phyloP scores from a whole-genome alignment of 2,888 invertebrate species.

The Drosophila sordidapex region DNA sequence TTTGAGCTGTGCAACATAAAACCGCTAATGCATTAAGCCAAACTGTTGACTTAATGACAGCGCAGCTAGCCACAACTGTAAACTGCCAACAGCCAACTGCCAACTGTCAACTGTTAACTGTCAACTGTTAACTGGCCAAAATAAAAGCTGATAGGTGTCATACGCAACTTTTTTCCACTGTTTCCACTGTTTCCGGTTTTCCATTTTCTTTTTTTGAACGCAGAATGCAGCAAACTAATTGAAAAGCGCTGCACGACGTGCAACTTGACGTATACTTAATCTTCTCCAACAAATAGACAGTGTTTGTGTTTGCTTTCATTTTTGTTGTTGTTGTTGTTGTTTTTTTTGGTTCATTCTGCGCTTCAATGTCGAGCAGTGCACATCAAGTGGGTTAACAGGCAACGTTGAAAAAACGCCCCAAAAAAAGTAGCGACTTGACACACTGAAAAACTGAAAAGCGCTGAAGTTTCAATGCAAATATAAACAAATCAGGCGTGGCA shows the following conservation, averaged over 20 bases:
- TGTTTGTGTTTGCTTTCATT: not conserved
- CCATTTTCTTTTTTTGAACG: not conserved
- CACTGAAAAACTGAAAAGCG: slow-evolving; percentile 56
- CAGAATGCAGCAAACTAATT: slow-evolving; percentile 53
- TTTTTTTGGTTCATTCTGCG: slow-evolving; percentile 16
- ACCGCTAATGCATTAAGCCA: not conserved
- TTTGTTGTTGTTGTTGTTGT: not conserved
- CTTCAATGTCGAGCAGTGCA: slow-evolving; percentile 58
- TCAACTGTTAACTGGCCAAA: slow-evolving; percentile 33
- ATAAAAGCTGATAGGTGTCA: slow-evolving; percentile 52
- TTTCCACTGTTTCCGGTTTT: not conserved
- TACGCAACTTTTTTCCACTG: slow-evolving; percentile 48
- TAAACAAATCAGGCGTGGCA: slow-evolving; percentile 66
- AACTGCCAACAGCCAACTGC: slow-evolving; percentile 2
- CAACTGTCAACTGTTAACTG: slow-evolving; percentile 9
- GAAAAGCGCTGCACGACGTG: slow-evolving; percentile 64
- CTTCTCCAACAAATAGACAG: slow-evolving; percentile 38
- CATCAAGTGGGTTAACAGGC: slow-evolving; percentile 72
- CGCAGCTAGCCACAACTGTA: slow-evolving; percentile 38
- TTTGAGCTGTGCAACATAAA: not conserved
- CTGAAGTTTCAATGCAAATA: slow-evolving; percentile 75
- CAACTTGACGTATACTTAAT: slow-evolving; percentile 78
- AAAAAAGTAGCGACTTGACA: slow-evolving; percentile 57
- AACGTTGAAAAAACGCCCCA: slow-evolving; percentile 18
- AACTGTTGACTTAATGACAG: slow-evolving; percentile 44